Conservation (phyloP, 64 coral and sea anemone species). For the Trachythela sp. region DNA sequence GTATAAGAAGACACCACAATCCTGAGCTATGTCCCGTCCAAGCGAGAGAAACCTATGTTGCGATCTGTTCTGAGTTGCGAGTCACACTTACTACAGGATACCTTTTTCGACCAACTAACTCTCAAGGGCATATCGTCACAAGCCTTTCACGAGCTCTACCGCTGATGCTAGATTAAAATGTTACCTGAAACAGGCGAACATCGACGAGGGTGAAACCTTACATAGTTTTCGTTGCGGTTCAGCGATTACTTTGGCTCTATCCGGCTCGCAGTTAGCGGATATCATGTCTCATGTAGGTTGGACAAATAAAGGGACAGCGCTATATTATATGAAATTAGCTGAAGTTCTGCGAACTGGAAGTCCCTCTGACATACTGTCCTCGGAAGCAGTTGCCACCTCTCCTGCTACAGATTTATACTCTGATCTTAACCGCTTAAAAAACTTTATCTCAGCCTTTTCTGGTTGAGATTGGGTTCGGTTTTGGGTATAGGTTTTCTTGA, state of each 20-base stretch:
- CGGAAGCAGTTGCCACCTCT: background rate
- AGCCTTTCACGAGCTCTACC: background rate
- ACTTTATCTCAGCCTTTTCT: background rate
- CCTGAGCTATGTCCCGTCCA: constrained; percentile 2
- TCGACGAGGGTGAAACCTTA: background rate
- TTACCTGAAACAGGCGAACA: background rate
- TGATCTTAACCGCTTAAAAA: constrained; percentile 12
- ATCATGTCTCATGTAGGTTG: background rate
- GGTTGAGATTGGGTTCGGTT: background rate
- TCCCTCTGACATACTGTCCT: background rate
- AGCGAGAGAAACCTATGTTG: background rate
- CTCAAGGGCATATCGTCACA: background rate
- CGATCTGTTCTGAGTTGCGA: background rate
- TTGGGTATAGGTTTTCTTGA: constrained; percentile 11
- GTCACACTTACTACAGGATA: constrained; percentile 18
- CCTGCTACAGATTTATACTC: background rate
- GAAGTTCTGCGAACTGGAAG: background rate
- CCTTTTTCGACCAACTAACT: background rate
- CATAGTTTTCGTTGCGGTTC: background rate
- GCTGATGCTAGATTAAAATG: background rate
- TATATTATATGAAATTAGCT: constrained; percentile 3
- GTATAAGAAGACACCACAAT: constrained; percentile 10
- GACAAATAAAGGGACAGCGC: background rate
- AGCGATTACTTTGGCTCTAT: background rate
- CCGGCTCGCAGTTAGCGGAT: constrained; percentile 3